These are phyloP conservation scores for Riparia riparia DNA, from an alignment of 2,113 vertebrate species.

Conservation along the genomic window DNA sequence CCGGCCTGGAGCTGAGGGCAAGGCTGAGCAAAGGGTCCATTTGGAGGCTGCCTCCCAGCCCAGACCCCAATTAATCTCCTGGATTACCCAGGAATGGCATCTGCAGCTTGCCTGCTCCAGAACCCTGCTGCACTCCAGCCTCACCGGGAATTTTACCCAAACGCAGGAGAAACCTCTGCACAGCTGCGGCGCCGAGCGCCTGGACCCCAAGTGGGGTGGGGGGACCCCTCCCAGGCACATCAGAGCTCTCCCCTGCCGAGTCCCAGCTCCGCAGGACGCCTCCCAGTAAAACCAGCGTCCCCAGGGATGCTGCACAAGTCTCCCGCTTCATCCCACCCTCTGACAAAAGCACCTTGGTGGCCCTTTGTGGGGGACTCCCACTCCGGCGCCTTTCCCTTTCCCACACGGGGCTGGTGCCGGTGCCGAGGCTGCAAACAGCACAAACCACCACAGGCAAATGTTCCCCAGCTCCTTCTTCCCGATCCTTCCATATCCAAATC, in stretches of 20 bases:
- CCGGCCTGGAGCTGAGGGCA: background rate
- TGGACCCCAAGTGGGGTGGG: fast-evolving
- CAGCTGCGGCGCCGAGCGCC: fast-evolving
- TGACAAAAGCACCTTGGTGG: background rate
- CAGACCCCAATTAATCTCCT: slow-evolving; percentile 68
- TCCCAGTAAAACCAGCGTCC: background rate
- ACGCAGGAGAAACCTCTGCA: background rate
- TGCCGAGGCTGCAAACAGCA: background rate
- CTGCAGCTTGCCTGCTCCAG: slow-evolving; percentile 13
- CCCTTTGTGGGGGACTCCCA: background rate
- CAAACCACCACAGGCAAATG: background rate
- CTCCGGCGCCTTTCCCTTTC: background rate
- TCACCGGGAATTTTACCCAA: background rate
- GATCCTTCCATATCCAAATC: background rate
- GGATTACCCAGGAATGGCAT: slow-evolving; percentile 70
- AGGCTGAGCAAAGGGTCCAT: slow-evolving; percentile 25
- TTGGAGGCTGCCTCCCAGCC: slow-evolving; percentile 21
- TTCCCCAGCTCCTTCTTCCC: background rate
- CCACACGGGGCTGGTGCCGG: background rate
- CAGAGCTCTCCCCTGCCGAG: background rate
- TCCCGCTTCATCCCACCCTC: background rate
- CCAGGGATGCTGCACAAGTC: background rate
- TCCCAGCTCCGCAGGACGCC: background rate
- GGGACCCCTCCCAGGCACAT: background rate
- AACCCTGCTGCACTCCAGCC: background rate